Conservation (phyloP, 2,113 vertebrate genomes). For the Myrmecobius fasciatus region DNA sequence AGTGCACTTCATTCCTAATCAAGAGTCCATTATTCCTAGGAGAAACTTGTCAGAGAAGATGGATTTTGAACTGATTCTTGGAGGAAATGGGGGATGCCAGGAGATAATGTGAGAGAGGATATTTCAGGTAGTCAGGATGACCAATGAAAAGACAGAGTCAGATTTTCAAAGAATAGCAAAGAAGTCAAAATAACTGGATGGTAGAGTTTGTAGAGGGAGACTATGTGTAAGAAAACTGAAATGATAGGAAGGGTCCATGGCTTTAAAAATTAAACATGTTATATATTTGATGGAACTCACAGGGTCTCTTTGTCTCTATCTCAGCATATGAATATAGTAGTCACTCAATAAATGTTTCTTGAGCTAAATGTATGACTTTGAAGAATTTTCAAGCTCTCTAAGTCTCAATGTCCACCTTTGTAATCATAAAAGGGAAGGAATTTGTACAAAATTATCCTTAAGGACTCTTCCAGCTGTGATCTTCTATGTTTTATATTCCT, state of each 20-base stretch:
- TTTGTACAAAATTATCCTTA: too few relatives aligned
- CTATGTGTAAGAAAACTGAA: not conserved
- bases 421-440: too few relatives aligned
- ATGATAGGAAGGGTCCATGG: not conserved
- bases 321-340: too few relatives aligned
- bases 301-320: too few relatives aligned
- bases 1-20: not conserved
- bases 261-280: not conserved
- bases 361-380: too few relatives aligned
- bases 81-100: not conserved
- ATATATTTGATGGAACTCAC: too few relatives aligned
- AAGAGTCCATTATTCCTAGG: not conserved
- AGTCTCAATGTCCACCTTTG: too few relatives aligned
- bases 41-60: not conserved
- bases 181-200: not conserved
- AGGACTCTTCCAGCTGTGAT: too few relatives aligned
- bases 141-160: not conserved
- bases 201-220: not conserved
- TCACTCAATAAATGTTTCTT: too few relatives aligned
- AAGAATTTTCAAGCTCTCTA: too few relatives aligned
- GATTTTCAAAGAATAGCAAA: not conserved
- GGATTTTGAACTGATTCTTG: not conserved
- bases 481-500: too few relatives aligned
- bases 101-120: not conserved
- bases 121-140: not conserved